These are phyloP conservation scores for Circaetus gallicus DNA, from an alignment of 2,113 vertebrate genomes.

Conservation along the genomic window DNA sequence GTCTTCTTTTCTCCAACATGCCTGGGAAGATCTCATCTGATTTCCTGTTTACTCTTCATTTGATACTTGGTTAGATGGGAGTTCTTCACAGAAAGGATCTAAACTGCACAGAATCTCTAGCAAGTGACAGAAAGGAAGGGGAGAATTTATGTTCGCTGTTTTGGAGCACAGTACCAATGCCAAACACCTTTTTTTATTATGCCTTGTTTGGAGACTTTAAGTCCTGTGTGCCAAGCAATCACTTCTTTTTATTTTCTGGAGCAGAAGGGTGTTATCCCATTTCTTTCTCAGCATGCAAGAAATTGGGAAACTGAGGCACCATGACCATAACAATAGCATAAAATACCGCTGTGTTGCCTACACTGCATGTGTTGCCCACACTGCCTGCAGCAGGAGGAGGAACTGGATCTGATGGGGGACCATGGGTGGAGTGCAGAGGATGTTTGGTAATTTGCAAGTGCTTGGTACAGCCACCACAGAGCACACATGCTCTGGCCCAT, in stretches of 20 bases:
- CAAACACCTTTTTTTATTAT: neutral
- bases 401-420: neutral
- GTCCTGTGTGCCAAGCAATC: neutral
- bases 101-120: neutral
- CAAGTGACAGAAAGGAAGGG: neutral
- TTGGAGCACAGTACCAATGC: neutral
- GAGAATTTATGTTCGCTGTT: neutral
- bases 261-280: neutral
- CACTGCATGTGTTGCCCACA: neutral
- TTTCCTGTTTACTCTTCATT: neutral
- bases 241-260: neutral
- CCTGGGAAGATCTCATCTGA: neutral
- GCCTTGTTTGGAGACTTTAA: neutral
- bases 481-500: neutral
- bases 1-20: neutral
- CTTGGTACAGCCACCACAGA: fast-evolving
- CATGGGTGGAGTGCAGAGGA: neutral
- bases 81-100: neutral
- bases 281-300: neutral
- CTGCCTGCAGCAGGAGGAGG: neutral
- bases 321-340: fast-evolving
- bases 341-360: fast-evolving
- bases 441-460: neutral
- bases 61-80: neutral
- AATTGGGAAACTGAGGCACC: neutral